A percentile compares a stretch with the other conserved stretches of the same genome.
These are phyloP conservation scores for Meteorus cinctellus DNA, from an alignment of 2,888 invertebrate genomes.

Conservation along the genomic window DNA sequence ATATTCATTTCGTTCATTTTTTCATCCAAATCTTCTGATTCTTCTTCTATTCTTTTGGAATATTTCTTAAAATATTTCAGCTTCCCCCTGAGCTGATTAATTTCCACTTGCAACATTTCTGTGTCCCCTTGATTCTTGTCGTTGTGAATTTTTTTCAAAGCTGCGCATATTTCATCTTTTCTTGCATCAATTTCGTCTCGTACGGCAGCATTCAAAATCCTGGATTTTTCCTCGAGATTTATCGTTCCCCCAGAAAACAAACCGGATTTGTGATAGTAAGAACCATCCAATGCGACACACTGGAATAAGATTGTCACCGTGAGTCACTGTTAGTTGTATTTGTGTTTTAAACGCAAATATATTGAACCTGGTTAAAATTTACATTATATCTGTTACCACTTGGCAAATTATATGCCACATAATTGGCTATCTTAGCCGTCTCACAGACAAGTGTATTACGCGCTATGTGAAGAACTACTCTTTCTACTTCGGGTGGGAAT, in stretches of 20 bases:
- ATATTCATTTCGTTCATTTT: slow-evolving; percentile 76
- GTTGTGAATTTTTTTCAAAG: neutral
- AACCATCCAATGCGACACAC: slow-evolving; percentile 96
- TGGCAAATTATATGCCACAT: slow-evolving; percentile 92
- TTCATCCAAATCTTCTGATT: neutral
- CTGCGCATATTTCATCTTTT: slow-evolving; percentile 29
- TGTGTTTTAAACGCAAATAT: neutral
- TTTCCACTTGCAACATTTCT: neutral
- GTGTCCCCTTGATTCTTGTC: neutral
- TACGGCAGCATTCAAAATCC: slow-evolving; percentile 85
- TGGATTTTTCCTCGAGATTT: slow-evolving; percentile 89
- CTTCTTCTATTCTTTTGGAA: neutral
- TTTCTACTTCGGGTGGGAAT: slow-evolving; percentile 89
- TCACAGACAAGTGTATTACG: slow-evolving; percentile 98
- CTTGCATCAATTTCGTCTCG: neutral
- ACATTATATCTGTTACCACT: slow-evolving; percentile 84
- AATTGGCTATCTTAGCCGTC: slow-evolving; percentile 94
- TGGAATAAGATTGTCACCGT: slow-evolving; percentile 64
- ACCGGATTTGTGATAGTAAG: slow-evolving; percentile 97
- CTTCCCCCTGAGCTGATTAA: slow-evolving; percentile 67
- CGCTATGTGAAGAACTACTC: slow-evolving; percentile 95
- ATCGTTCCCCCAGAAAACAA: slow-evolving; percentile 90
- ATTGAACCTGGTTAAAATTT: slow-evolving; percentile 56
- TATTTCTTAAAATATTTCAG: slow-evolving; percentile 71
- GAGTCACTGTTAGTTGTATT: slow-evolving; percentile 4